Percentiles rank a stretch among this genome's conserved stretches.
Evolutionary conservation across 2,888 invertebrate species (phyloP).

Genomic region (Apamea anceps): DNA sequence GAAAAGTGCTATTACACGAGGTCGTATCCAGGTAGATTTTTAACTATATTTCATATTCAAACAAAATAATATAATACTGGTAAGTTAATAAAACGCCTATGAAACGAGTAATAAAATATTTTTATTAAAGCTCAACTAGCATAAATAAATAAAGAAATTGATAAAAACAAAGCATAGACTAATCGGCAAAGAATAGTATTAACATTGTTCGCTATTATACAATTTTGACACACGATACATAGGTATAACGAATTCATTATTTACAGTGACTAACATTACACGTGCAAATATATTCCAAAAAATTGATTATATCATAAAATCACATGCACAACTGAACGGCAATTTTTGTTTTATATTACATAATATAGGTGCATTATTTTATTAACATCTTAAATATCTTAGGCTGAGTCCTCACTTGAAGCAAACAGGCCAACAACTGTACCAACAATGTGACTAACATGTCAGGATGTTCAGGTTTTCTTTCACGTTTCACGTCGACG

Average conservation of each 20-base stretch:
- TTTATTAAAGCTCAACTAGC: slow-evolving; percentile 87
- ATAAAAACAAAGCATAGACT: slow-evolving; percentile 65
- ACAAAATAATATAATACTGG: neutral
- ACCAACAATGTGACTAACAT: neutral
- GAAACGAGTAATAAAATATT: slow-evolving; percentile 83
- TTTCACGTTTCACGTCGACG: neutral
- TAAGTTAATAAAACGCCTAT: slow-evolving; percentile 69
- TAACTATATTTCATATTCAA: neutral
- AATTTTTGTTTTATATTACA: slow-evolving; percentile 17
- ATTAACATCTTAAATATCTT: slow-evolving; percentile 34
- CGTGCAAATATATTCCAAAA: slow-evolving; percentile 23
- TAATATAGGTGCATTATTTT: slow-evolving; percentile 1
- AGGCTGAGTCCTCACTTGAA: neutral
- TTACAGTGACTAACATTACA: slow-evolving; percentile 56
- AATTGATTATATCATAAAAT: slow-evolving; percentile 17
- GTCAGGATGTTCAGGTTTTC: neutral
- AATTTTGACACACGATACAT: slow-evolving; percentile 60
- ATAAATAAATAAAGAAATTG: slow-evolving; percentile 79
- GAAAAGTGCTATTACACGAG: neutral
- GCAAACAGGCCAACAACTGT: neutral
- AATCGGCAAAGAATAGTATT: slow-evolving; percentile 63
- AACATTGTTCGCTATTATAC: slow-evolving; percentile 66
- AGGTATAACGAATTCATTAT: slow-evolving; percentile 56
- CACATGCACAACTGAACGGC: slow-evolving; percentile 23
- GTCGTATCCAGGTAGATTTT: neutral